Evolutionary conservation across 1,140 invertebrate genomes (phyloP).

Genomic region (Drosophila aff.): DNA sequence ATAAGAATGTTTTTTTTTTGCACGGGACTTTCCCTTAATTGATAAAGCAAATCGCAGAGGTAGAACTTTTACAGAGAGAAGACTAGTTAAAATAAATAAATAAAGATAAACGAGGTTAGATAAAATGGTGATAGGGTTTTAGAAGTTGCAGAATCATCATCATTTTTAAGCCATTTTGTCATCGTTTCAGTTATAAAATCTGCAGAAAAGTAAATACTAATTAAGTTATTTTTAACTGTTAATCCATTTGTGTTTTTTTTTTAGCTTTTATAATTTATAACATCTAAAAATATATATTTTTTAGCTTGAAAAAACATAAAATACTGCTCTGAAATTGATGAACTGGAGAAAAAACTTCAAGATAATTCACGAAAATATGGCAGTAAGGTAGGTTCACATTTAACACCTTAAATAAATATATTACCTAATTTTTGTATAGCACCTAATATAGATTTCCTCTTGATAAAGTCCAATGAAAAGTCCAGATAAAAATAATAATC

Average conservation of each 20-base stretch:
- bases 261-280: neutral
- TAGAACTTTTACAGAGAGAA: neutral
- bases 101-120: neutral
- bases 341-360: neutral
- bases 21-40: conserved; percentile 30
- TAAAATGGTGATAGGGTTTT: neutral
- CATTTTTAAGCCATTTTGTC: neutral
- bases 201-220: neutral
- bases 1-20: conserved; percentile 1
- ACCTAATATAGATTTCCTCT: neutral
- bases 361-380: neutral
- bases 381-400: neutral
- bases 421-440: neutral
- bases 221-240: neutral
- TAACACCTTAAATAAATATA: neutral
- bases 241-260: neutral
- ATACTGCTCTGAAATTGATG: neutral
- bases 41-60: conserved; percentile 2
- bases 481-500: neutral
- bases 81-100: neutral
- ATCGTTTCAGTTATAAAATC: neutral
- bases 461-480: neutral
- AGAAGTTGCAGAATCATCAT: conserved; percentile 6
- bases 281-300: neutral
- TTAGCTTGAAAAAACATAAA: neutral